Evolutionary conservation across 2,797 vertebrate genomes (phyloP).

Genomic region (Aphelocoma californica): DNA sequence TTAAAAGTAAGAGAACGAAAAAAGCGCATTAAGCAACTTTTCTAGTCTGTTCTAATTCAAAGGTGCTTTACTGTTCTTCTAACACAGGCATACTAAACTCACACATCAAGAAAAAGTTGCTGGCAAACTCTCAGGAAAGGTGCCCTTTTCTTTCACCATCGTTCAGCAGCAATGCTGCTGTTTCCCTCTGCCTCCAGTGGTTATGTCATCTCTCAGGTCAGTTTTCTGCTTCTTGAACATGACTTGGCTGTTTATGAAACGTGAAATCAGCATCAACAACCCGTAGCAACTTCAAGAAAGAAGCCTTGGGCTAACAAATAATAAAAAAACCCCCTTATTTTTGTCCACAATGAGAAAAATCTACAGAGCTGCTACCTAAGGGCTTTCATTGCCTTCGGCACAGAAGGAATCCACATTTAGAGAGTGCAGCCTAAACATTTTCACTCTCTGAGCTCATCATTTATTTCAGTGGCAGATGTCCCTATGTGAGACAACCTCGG

Average conservation of each 20-base stretch:
- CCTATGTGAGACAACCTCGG: constrained; percentile 21
- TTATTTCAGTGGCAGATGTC: constrained; percentile 57
- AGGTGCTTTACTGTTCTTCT: background rate
- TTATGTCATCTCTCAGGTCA: constrained; percentile 57
- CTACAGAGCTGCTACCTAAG: constrained; percentile 64
- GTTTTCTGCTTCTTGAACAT: constrained; percentile 60
- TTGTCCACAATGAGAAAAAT: constrained; percentile 54
- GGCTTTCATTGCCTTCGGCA: constrained; percentile 68
- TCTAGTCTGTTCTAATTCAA: constrained; percentile 29
- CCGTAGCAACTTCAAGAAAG: constrained; percentile 49
- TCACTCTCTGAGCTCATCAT: constrained; percentile 51
- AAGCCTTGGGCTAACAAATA: constrained; percentile 67
- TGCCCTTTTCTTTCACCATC: constrained; percentile 49
- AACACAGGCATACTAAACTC: background rate
- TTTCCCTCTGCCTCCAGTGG: constrained; percentile 27
- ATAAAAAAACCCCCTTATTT: background rate
- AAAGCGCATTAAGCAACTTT: constrained; percentile 37
- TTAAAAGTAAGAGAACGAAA: constrained; percentile 34
- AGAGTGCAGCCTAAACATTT: constrained; percentile 64
- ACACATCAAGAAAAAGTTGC: constrained; percentile 48
- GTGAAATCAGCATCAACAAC: constrained; percentile 58
- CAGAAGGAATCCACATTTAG: constrained; percentile 48
- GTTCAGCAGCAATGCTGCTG: background rate
- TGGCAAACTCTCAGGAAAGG: constrained; percentile 51
- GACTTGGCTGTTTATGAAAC: constrained; percentile 63